Evolutionary conservation across 2,888 invertebrate species (phyloP).

Genomic region (Aphodius granarius): DNA sequence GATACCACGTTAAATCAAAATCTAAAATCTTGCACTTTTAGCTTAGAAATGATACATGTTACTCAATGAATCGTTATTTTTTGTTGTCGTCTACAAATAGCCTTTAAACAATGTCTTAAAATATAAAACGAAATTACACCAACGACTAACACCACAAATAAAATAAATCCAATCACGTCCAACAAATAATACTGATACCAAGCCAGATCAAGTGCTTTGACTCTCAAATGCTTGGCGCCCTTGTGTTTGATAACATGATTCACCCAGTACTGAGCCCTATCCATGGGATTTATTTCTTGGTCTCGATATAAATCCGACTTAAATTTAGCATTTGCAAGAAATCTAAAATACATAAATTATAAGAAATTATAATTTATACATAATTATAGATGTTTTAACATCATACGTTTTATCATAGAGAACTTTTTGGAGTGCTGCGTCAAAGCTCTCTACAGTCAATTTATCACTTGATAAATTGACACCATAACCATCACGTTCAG

Average conservation of each 20-base stretch:
- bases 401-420: conserved; percentile 46
- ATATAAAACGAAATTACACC: not conserved
- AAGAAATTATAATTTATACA: not conserved
- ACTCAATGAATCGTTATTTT: not conserved
- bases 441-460: conserved; percentile 51
- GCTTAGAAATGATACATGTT: conserved; percentile 15
- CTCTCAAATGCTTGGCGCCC: conserved; percentile 35
- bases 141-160: not conserved
- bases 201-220: conserved; percentile 31
- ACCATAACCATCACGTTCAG: conserved; percentile 19
- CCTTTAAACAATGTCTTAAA: not conserved
- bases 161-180: conserved; percentile 31
- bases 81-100: not conserved
- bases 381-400: not conserved
- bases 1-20: conserved; percentile 35
- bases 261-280: conserved; percentile 36
- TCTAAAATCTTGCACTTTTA: conserved; percentile 30
- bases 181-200: conserved; percentile 36
- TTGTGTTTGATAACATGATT: conserved; percentile 36
- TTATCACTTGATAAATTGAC: conserved; percentile 35
- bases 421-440: conserved; percentile 49
- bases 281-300: conserved; percentile 31
- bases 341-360: conserved; percentile 1
- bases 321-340: conserved; percentile 21
- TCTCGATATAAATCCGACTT: conserved; percentile 31